Percentiles rank a stretch among this genome's conserved stretches.
Conservation (phyloP, 1,140 invertebrate species). For the Diplogasteroides magnus region DNA sequence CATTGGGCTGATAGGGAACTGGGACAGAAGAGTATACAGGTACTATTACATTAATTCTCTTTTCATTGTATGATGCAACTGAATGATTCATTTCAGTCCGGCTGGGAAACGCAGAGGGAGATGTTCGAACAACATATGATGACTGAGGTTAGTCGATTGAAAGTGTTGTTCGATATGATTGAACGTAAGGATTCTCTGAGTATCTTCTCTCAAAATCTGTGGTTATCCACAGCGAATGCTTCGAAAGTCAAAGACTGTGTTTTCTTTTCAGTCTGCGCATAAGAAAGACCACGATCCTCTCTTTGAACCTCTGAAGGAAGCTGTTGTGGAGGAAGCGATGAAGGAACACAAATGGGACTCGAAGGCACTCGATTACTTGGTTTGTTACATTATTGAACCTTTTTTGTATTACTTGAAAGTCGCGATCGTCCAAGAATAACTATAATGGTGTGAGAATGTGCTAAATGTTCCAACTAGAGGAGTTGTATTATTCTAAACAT, state of each 20-base stretch:
- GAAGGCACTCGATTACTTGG: slow-evolving; percentile 67
- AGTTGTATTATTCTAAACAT: too few species aligned
- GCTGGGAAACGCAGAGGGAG: slow-evolving; percentile 78
- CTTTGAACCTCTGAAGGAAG: slow-evolving; percentile 80
- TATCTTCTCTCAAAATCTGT: too few species aligned
- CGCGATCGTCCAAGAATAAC: too few species aligned
- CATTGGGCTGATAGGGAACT: slow-evolving; percentile 88
- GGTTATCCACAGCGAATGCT: too few species aligned
- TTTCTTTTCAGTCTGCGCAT: too few species aligned
- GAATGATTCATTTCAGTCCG: slow-evolving; percentile 60
- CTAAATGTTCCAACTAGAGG: too few species aligned
- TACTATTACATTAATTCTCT: slow-evolving; percentile 33
- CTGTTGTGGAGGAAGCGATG: slow-evolving; percentile 80
- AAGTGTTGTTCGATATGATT: too few species aligned
- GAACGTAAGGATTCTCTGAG: too few species aligned
- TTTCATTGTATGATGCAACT: slow-evolving; percentile 1
- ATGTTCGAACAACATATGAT: slow-evolving; percentile 77
- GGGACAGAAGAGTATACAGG: slow-evolving; percentile 75
- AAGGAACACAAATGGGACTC: slow-evolving; percentile 84
- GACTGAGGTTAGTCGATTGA: too few species aligned
- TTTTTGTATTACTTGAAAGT: too few species aligned
- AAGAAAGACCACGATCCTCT: slow-evolving; percentile 74
- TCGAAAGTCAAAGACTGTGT: too few species aligned
- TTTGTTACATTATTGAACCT: too few species aligned
- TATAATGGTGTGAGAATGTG: neutral